Conservation (phyloP, 64 coral and sea anemone species). For the Cladopsammia gracilis region DNA sequence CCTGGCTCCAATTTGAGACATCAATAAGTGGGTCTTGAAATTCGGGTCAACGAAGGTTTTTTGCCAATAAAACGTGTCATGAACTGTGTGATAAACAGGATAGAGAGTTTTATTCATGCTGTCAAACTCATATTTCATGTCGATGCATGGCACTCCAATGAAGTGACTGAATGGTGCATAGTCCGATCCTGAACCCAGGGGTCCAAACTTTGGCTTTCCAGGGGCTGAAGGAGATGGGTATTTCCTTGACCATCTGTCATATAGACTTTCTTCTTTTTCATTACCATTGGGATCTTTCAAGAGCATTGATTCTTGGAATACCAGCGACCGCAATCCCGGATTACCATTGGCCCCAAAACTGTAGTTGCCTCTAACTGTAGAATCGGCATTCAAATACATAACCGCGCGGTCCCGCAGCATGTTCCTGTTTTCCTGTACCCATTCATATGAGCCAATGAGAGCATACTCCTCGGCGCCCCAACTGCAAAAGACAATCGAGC, state of each 20-base stretch:
- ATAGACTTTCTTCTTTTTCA: constrained; percentile 35
- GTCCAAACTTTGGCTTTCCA: constrained; percentile 55
- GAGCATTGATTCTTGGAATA: constrained; percentile 41
- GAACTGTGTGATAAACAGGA: constrained; percentile 93
- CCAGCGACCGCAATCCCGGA: constrained; percentile 58
- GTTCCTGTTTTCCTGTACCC: constrained; percentile 88
- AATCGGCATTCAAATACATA: constrained; percentile 75
- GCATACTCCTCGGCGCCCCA: constrained; percentile 95
- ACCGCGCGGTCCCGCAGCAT: constrained; percentile 59
- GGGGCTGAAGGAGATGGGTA: neutral
- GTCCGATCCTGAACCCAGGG: constrained; percentile 79
- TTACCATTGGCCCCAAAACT: constrained; percentile 72
- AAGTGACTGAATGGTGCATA: constrained; percentile 86
- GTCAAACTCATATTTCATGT: constrained; percentile 67
- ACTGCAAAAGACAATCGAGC: constrained; percentile 90
- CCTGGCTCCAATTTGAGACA: constrained; percentile 67
- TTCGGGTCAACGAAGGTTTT: constrained; percentile 91
- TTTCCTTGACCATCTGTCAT: constrained; percentile 70
- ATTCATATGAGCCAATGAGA: constrained; percentile 87
- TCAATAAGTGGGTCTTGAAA: constrained; percentile 80
- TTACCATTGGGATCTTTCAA: constrained; percentile 58
- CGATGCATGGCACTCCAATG: constrained; percentile 79
- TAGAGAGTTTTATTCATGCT: constrained; percentile 49
- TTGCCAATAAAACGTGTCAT: constrained; percentile 93
- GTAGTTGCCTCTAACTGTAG: constrained; percentile 78